A percentile compares a stretch with the other conserved stretches of the same genome.
These are phyloP conservation scores for Pterocles orientalis DNA, from an alignment of 2,113 vertebrate genomes.

Conservation along the genomic window DNA sequence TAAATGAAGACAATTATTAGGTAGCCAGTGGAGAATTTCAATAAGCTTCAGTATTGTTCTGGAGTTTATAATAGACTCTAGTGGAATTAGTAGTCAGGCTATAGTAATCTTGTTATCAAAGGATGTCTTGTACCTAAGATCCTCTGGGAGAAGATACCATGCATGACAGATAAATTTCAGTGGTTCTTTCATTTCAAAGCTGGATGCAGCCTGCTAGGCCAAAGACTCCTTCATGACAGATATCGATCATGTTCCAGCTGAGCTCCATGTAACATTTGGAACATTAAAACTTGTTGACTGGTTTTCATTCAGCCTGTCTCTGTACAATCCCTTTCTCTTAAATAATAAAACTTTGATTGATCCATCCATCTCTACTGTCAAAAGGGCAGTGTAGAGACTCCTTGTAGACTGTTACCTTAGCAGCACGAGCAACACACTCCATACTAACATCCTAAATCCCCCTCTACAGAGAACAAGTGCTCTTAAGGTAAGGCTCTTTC, in stretches of 20 bases:
- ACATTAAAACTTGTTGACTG: neutral
- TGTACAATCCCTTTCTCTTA: neutral
- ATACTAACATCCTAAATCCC: neutral
- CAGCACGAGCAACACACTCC: neutral
- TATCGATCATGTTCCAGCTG: neutral
- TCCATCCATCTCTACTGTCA: neutral
- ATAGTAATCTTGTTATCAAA: neutral
- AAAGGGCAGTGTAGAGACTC: neutral
- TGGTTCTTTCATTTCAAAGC: neutral
- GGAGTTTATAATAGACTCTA: neutral
- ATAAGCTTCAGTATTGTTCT: neutral
- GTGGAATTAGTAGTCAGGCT: neutral
- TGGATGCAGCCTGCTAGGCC: neutral
- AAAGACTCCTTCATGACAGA: neutral
- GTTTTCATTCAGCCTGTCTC: neutral
- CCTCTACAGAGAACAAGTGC: neutral
- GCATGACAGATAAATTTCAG: neutral
- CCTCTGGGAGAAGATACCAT: neutral
- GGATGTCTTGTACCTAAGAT: neutral
- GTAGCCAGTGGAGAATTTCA: neutral
- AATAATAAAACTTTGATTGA: neutral
- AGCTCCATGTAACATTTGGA: neutral
- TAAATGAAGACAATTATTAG: neutral
- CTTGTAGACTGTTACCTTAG: neutral
- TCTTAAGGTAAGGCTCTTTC: neutral